Base-by-base conservation (phyloP, 2,797 vertebrate genomes). In the Phaenicophaeus curvirostris region DNA sequence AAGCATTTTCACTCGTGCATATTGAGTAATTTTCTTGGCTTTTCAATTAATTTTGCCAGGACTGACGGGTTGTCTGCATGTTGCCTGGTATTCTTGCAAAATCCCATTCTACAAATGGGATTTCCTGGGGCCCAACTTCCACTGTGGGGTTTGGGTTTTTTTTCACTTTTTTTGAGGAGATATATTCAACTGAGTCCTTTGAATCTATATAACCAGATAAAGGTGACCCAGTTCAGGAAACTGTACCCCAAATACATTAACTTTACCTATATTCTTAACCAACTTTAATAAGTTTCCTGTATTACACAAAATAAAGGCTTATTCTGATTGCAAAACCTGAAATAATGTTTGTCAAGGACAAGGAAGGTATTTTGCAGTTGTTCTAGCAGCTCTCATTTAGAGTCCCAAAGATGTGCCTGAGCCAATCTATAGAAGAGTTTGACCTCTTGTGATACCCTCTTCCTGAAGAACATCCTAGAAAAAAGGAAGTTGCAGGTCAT, bases 341-440 rank as follows among this genome's bases (percentile, higher is more conserved):
- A 55, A 48, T 76, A 33, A 5, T 21, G 65, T 8, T 77, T 92
- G 39, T 39, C 39, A 39, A 39, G 39, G 39, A 39, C 39, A 39
- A 39, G 39, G 39, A 39, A 39, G 13, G 39, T 39, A 39, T 61
- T 92, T 61, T 87, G 50, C 42, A 78, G 8, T 78, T 73, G 5
- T 44, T 81, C 21, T 66, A 12, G 28, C 30, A 78, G 20, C 33
- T 13, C 2, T 74, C 28, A 35, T 68, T 42, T 58, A 30, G 61
- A 72, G 28, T 35, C 24, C 18, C 9, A 73, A 51, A 20, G 24
- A 65, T 57, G 28, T 74, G 20, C 25, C 37, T 58, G 21, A 72
- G 31, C 31, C 59, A 63, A 13, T 6, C 80, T 41, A 11, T 57
- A 31, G 0, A 0, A 13, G 2, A 37, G 30, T 35, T 33, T 68